phyloP scores from a whole-genome alignment of 2,113 vertebrate species.

The Himantopus leucocephalus region DNA sequence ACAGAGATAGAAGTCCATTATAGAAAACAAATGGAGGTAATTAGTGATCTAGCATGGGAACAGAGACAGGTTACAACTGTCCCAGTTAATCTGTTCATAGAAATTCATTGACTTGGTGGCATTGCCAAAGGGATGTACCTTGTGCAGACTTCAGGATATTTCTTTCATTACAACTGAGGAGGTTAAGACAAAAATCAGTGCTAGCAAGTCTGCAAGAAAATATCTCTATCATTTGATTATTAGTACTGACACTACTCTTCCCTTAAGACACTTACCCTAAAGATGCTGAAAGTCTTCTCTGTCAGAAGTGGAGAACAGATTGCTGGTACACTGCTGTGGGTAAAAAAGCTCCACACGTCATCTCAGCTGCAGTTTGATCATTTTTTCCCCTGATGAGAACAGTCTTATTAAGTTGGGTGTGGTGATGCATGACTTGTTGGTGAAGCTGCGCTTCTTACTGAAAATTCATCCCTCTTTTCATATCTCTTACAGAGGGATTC shows the following conservation, averaged over 20 bases:
- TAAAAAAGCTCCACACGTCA: not conserved
- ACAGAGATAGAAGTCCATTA: not conserved
- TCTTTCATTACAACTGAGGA: not conserved
- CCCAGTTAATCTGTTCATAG: not conserved
- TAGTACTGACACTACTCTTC: not conserved
- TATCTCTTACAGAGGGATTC: not conserved
- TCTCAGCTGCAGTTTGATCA: not conserved
- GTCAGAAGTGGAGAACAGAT: not conserved
- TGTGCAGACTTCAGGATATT: not conserved
- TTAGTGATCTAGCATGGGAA: not conserved
- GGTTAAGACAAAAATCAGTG: not conserved
- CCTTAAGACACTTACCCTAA: not conserved
- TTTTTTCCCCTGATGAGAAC: not conserved
- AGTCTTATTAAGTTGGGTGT: not conserved
- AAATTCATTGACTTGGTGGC: not conserved
- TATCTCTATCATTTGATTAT: not conserved
- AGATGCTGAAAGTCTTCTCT: not conserved
- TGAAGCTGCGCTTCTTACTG: not conserved
- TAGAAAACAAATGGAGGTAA: constrained; percentile 1
- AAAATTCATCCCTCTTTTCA: not conserved
- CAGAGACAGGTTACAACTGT: not conserved
- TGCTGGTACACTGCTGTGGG: not conserved
- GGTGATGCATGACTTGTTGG: not conserved
- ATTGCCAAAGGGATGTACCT: not conserved
- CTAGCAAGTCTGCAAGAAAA: not conserved